A percentile compares a stretch with the other conserved stretches of the same genome.
phyloP scores from a whole-genome alignment of 2,113 vertebrate genomes.

The Oostethus manadensis region DNA sequence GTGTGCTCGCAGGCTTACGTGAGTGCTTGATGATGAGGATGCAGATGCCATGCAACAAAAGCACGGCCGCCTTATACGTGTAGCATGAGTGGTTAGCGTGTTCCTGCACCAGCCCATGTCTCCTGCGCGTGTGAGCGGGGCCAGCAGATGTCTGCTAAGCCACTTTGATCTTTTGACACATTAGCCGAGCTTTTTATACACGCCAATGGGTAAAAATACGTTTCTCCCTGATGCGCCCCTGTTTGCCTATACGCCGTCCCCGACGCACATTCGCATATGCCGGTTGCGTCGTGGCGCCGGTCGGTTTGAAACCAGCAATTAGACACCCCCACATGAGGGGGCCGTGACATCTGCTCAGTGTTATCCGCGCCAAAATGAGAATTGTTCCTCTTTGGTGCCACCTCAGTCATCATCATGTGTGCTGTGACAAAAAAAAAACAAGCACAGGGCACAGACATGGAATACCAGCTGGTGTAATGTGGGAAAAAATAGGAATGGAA shows the following conservation, averaged over 20 bases:
- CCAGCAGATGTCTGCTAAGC: slow-evolving; percentile 41
- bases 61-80: slow-evolving; percentile 9
- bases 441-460: slow-evolving; percentile 6
- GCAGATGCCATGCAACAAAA: slow-evolving; percentile 17
- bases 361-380: slow-evolving; percentile 58
- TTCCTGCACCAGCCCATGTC: not conserved
- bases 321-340: slow-evolving; percentile 56
- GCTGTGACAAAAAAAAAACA: slow-evolving; percentile 18
- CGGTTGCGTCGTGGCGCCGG: slow-evolving; percentile 40
- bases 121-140: slow-evolving; percentile 42
- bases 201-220: slow-evolving; percentile 20
- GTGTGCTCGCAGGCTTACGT: slow-evolving; percentile 16
- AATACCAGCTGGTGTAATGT: slow-evolving; percentile 10
- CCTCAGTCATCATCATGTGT: slow-evolving; percentile 43
- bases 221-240: not conserved
- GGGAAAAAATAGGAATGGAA: slow-evolving; percentile 7
- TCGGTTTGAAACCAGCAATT: slow-evolving; percentile 60
- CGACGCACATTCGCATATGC: slow-evolving; percentile 33
- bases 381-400: slow-evolving; percentile 51
- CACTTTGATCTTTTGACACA: slow-evolving; percentile 46
- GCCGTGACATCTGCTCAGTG: slow-evolving; percentile 64
- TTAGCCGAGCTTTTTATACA: slow-evolving; percentile 25
- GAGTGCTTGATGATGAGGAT: slow-evolving; percentile 7
- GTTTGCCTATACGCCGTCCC: not conserved
- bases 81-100: slow-evolving; percentile 29